These are phyloP conservation scores for Sceliomorpha sp. DNA, from an alignment of 2,888 invertebrate species.

Conservation along the genomic window DNA sequence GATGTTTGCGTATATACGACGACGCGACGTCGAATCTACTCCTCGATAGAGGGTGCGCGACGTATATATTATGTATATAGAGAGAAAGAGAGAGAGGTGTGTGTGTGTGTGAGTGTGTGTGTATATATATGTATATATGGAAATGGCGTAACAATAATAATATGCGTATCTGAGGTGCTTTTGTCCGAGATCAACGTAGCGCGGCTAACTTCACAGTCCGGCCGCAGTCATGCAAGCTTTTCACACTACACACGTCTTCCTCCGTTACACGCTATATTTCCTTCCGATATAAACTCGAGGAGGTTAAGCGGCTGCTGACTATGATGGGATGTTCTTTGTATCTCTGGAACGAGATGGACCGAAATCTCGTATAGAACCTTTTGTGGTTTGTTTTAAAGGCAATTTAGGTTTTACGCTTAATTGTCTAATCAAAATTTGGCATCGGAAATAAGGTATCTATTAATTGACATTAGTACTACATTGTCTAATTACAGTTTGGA, in stretches of 20 bases:
- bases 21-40: conserved; percentile 12
- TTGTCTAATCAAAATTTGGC: no score
- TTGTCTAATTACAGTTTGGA: no score
- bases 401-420: no score
- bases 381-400: no score
- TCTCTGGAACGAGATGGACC: no score
- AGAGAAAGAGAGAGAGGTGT: conserved; percentile 24
- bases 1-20: conserved; percentile 51
- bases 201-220: conserved; percentile 70
- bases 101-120: conserved; percentile 45
- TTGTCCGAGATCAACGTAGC: conserved; percentile 72
- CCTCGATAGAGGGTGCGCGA: conserved; percentile 9
- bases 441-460: no score
- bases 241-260: conserved; percentile 68
- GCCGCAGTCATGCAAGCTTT: conserved; percentile 69
- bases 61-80: no score
- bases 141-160: conserved; percentile 59
- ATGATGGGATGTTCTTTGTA: no score
- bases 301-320: conserved; percentile 23
- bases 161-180: conserved; percentile 62
- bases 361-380: no score
- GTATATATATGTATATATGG: conserved; percentile 54
- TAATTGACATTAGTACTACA: no score
- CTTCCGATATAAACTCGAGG: conserved; percentile 52
- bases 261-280: conserved; percentile 51